Evolutionary conservation across 2,888 invertebrate genomes (phyloP).

Genomic region (Ormyrus labotus): DNA sequence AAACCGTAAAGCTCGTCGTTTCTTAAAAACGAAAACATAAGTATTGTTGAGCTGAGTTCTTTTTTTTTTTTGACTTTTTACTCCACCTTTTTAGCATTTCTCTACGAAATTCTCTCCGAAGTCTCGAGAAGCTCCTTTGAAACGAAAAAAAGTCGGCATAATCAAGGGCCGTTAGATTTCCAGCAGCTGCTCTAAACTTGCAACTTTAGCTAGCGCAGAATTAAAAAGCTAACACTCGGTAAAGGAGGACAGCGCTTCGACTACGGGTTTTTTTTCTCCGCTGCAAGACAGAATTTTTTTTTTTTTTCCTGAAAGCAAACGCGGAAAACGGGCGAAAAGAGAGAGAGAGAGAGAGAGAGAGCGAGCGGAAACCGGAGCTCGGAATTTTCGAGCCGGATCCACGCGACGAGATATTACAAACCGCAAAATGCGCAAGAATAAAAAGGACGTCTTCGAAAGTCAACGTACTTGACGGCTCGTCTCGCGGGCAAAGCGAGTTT

Average conservation of each 20-base stretch:
- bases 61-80: too few species aligned
- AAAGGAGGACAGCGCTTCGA: conserved; percentile 9
- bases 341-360: conserved; percentile 3
- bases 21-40: too few species aligned
- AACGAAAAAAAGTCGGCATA: too few species aligned
- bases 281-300: conserved; percentile 9
- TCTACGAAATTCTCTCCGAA: conserved; percentile 23
- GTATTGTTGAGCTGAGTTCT: too few species aligned
- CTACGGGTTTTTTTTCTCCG: conserved; percentile 36
- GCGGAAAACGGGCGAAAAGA: conserved; percentile 46
- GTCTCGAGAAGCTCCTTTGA: background rate
- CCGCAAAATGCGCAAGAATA: conserved; percentile 54
- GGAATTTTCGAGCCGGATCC: conserved; percentile 47
- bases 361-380: conserved; percentile 54
- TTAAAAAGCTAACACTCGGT: conserved; percentile 21
- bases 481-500: conserved; percentile 59
- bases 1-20: too few species aligned
- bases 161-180: too few species aligned
- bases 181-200: conserved; percentile 33
- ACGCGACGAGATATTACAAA: conserved; percentile 47
- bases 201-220: conserved; percentile 33
- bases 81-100: background rate
- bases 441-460: conserved; percentile 60
- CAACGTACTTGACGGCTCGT: conserved; percentile 60
- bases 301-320: conserved; percentile 48